These are phyloP conservation scores for Astropecten irregularis DNA, from an alignment of 53 echinoderm and acorn worm genomes.

Conservation along the genomic window DNA sequence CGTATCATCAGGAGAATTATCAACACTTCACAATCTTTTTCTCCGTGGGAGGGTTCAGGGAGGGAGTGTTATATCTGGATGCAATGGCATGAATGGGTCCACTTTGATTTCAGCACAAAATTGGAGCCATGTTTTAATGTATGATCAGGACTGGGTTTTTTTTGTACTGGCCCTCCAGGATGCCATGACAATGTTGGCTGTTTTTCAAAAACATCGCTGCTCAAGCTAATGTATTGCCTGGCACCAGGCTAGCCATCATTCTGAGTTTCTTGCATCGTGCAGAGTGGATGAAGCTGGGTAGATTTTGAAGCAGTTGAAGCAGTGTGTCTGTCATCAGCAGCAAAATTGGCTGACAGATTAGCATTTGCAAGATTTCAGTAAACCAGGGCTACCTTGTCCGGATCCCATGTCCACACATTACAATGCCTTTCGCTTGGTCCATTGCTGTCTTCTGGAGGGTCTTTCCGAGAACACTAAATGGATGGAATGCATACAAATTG, in stretches of 20 bases:
- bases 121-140: conserved; percentile 29
- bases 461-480: conserved; percentile 22
- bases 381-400: conserved; percentile 58
- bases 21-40: too few species aligned
- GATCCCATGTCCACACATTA: conserved; percentile 6
- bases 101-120: conserved; percentile 43
- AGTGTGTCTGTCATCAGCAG: conserved; percentile 30
- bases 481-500: conserved; percentile 39
- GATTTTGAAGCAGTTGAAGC: conserved; percentile 7
- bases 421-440: background rate
- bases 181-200: conserved; percentile 31
- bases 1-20: too few species aligned
- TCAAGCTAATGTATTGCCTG: conserved; percentile 53
- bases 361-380: conserved; percentile 37
- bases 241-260: conserved; percentile 40
- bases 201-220: conserved; percentile 38
- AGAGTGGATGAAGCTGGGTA: conserved; percentile 29
- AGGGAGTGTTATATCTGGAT: conserved; percentile 16
- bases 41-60: too few species aligned
- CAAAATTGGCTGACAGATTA: conserved; percentile 34
- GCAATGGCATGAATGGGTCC: background rate
- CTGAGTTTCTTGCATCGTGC: conserved; percentile 44
- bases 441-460: background rate
- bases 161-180: conserved; percentile 21
- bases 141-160: conserved; percentile 30